Base-by-base conservation (phyloP, 2,797 vertebrate species). In the Botia kubotai region DNA sequence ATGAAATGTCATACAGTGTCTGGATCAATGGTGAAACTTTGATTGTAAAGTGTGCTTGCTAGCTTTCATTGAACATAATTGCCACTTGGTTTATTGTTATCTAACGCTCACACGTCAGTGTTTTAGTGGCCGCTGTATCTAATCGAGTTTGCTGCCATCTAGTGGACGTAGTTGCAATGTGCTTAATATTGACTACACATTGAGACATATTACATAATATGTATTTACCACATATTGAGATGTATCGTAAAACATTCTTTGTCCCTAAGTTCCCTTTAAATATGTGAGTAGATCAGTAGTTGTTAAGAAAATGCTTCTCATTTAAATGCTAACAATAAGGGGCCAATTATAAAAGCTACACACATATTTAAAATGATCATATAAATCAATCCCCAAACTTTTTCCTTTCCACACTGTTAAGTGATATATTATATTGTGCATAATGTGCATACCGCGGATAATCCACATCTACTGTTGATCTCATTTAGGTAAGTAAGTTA, bases 381-480 rank as follows among this genome's bases (percentile, higher is more conserved):
- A 2, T 16, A 33, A 33, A 33, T 8, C 29, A 26, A 33, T 26
- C 23, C 23, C 7, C 10, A 43, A 23, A 23, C 29, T 29, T 12
- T 26, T 5, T 63, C n/a, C 11, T 48, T 46, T 48, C 17, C 11
- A 26, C 17, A 17, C 36, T 69, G 36, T 75, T 62, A 46, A 48
- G 12, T 26, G 23, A 26, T 26, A 26, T 26, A 33, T 68, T 75
- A 77, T 75, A 72, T 66, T 50, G 43, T 77, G 14, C 50, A 86
- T 81, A 84, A 82, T 73, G 71, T 62, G 79, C 80, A 82, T 63
- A 84, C 23, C 80, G 79, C 72, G 57, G 66, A 81, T 90, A 90
- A 91, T 90, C 89, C 85, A 89, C 91, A 92, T 89, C 88, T 86
- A 83, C 65, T 52, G 86, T 78, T 88, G 87, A 90, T 87, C 83